Evolutionary conservation across 2,113 vertebrate genomes (phyloP).

Genomic region (Heloderma charlesbogerti): DNA sequence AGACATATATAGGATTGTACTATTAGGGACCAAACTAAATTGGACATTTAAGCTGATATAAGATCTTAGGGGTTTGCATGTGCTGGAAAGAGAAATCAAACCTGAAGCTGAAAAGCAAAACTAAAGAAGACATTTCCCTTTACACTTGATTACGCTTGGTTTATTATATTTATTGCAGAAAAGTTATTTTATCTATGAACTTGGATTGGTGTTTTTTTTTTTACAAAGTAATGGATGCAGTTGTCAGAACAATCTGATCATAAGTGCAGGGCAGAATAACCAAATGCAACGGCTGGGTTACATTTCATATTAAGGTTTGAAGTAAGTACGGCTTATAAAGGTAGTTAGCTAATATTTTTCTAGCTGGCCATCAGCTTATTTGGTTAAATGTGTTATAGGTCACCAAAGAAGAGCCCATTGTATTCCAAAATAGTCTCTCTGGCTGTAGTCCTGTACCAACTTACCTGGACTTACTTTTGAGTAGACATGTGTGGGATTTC

Average conservation of each 20-base stretch:
- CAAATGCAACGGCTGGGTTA: background rate
- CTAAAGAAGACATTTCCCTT: background rate
- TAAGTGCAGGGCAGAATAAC: background rate
- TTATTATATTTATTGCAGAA: background rate
- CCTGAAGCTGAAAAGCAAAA: background rate
- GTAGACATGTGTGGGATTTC: too few species aligned
- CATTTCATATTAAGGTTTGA: background rate
- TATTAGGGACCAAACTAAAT: background rate
- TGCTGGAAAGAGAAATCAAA: rapidly evolving
- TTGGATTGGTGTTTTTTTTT: too few species aligned
- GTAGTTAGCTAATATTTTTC: slow-evolving; percentile 1
- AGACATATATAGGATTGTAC: background rate
- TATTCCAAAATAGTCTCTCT: background rate
- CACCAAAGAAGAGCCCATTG: background rate
- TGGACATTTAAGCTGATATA: background rate
- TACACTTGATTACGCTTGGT: rapidly evolving
- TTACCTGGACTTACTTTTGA: background rate
- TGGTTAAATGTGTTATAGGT: background rate
- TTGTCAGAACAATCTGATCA: background rate
- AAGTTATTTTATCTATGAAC: background rate
- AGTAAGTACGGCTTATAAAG: background rate
- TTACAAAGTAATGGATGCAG: too few species aligned
- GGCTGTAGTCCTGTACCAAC: background rate
- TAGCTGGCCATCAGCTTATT: background rate
- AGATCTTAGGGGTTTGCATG: background rate